Conservation (phyloP, 1,140 invertebrate species). For the Eubasilissa regina region DNA sequence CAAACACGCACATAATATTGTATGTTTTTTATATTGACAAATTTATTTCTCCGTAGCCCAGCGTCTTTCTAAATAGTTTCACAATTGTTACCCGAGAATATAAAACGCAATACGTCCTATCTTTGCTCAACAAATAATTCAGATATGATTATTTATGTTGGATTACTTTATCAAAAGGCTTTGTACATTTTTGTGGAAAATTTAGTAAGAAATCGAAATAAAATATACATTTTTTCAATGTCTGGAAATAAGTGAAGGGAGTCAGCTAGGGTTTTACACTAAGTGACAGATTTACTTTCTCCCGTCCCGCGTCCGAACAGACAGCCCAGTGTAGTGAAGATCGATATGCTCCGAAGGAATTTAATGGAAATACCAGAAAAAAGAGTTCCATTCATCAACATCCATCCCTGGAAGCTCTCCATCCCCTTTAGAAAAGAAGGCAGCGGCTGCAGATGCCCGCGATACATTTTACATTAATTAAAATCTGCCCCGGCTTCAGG, state of each 20-base stretch:
- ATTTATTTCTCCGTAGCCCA: too few relatives aligned
- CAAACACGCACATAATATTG: too few relatives aligned
- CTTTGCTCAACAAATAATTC: too few relatives aligned
- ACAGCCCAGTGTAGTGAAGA: slow-evolving; percentile 12
- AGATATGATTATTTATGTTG: too few relatives aligned
- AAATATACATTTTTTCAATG: too few relatives aligned
- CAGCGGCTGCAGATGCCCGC: background rate
- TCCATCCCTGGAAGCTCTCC: background rate
- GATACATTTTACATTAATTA: slow-evolving; percentile 16
- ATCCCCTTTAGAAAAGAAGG: background rate
- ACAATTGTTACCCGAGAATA: too few relatives aligned
- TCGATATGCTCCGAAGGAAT: slow-evolving; percentile 12
- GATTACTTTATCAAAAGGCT: too few relatives aligned
- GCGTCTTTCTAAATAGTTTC: too few relatives aligned
- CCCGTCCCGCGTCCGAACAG: background rate
- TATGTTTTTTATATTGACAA: too few relatives aligned
- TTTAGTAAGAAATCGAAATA: too few relatives aligned
- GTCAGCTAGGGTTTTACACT: background rate
- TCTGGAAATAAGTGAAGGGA: background rate
- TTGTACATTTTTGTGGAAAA: too few relatives aligned
- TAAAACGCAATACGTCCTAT: too few relatives aligned
- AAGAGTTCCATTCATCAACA: background rate
- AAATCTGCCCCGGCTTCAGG: background rate
- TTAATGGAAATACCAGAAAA: slow-evolving; percentile 13
- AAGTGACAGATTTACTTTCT: slow-evolving; percentile 11